phyloP scores from a whole-genome alignment of 2,113 vertebrate genomes.

The Ovis canadensis region DNA sequence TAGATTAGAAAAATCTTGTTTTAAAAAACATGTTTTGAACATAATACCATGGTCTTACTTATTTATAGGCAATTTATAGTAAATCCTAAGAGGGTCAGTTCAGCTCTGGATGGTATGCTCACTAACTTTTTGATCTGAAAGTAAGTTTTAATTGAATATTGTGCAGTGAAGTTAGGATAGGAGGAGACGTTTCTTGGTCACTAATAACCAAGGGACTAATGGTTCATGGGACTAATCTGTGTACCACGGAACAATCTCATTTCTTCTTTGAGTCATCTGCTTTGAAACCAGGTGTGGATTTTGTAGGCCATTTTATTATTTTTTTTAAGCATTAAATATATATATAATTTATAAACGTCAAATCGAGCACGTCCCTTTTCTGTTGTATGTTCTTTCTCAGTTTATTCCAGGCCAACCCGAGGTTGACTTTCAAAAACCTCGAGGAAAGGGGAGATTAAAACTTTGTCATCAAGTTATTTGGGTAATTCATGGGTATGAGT shows the following conservation, averaged over 20 bases:
- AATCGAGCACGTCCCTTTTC: neutral
- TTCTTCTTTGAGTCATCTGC: slow-evolving; percentile 13
- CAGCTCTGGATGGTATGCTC: slow-evolving; percentile 40
- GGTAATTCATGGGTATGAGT: neutral
- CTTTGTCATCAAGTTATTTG: slow-evolving; percentile 51
- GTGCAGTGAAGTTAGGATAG: slow-evolving; percentile 61
- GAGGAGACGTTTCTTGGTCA: slow-evolving; percentile 58
- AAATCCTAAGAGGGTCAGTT: slow-evolving; percentile 50
- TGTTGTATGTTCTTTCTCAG: neutral
- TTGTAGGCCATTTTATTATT: neutral
- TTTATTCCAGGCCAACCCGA: neutral
- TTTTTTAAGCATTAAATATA: neutral
- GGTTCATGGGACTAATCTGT: neutral
- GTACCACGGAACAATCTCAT: slow-evolving; percentile 69
- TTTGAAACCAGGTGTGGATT: neutral
- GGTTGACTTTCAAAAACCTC: neutral
- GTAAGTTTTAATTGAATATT: slow-evolving; percentile 69
- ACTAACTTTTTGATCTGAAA: neutral
- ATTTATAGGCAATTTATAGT: slow-evolving; percentile 29
- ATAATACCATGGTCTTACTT: neutral
- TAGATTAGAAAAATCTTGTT: slow-evolving; percentile 24
- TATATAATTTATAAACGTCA: neutral
- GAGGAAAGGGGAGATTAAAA: neutral
- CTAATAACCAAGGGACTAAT: neutral
- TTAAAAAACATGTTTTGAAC: neutral